phyloP scores from a whole-genome alignment of 2,797 vertebrate species.

The Channa striata region DNA sequence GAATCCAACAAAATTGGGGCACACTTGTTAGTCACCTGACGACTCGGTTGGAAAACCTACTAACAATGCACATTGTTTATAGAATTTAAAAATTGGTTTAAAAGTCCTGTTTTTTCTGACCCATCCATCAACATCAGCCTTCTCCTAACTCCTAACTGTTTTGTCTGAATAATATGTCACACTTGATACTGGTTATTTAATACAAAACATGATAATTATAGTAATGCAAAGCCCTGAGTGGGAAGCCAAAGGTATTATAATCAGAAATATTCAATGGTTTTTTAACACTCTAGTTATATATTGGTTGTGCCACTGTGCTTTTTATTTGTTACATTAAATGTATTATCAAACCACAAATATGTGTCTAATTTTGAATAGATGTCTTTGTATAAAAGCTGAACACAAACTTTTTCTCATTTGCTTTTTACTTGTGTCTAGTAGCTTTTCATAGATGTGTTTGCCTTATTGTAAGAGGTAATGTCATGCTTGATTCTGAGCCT shows the following conservation, averaged over 20 bases:
- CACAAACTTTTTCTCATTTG: background rate
- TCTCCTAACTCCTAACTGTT: background rate
- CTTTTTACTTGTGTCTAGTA: background rate
- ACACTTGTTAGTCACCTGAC: too few species aligned
- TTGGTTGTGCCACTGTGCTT: background rate
- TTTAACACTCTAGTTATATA: background rate
- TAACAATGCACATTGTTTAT: background rate
- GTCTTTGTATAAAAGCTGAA: background rate
- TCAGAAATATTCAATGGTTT: background rate
- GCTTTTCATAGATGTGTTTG: background rate
- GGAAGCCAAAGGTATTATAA: background rate
- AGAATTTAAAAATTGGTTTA: background rate
- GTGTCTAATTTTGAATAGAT: background rate
- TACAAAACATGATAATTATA: background rate
- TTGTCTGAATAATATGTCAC: background rate
- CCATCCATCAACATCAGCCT: too few species aligned
- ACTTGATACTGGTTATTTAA: background rate
- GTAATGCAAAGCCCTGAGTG: too few species aligned
- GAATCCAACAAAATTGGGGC: too few species aligned
- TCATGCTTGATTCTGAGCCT: too few species aligned
- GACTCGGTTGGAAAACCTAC: too few species aligned
- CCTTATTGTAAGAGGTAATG: background rate
- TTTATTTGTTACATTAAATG: background rate
- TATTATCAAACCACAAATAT: background rate
- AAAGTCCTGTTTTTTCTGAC: background rate